These are phyloP conservation scores for Calcarius ornatus DNA, from an alignment of 2,113 vertebrate genomes.

Conservation along the genomic window DNA sequence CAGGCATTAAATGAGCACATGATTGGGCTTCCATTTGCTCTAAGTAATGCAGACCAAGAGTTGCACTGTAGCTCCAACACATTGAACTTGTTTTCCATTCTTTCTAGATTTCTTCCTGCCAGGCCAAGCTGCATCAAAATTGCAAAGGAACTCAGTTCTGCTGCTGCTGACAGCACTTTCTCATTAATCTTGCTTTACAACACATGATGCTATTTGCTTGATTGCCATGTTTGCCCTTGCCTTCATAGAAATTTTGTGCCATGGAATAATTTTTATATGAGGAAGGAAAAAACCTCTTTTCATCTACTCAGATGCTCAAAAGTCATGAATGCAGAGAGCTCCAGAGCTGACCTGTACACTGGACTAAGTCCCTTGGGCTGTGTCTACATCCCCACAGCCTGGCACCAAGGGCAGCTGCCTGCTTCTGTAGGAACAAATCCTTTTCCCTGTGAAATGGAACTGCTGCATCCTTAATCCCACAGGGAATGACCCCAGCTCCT, in stretches of 20 bases:
- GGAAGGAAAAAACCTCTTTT: neutral
- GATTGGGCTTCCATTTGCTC: neutral
- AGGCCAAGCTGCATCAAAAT: neutral
- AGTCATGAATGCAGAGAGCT: neutral
- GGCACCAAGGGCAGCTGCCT: neutral
- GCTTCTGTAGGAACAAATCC: neutral
- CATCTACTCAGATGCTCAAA: neutral
- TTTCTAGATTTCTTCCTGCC: neutral
- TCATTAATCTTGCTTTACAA: neutral
- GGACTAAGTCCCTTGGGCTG: neutral
- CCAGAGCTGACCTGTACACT: neutral
- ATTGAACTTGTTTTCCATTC: neutral
- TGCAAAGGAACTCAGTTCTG: neutral
- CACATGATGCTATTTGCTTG: accelerated
- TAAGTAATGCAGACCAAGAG: neutral
- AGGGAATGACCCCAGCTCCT: neutral
- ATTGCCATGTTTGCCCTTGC: neutral
- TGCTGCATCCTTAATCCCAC: neutral
- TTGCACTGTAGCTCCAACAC: neutral
- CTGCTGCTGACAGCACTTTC: neutral
- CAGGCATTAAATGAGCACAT: neutral
- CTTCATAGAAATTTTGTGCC: neutral
- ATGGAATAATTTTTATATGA: neutral
- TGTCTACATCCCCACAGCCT: neutral
- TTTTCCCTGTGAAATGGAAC: neutral